These are phyloP conservation scores for Timema cristinae DNA, from an alignment of 2,888 invertebrate genomes.

Conservation along the genomic window DNA sequence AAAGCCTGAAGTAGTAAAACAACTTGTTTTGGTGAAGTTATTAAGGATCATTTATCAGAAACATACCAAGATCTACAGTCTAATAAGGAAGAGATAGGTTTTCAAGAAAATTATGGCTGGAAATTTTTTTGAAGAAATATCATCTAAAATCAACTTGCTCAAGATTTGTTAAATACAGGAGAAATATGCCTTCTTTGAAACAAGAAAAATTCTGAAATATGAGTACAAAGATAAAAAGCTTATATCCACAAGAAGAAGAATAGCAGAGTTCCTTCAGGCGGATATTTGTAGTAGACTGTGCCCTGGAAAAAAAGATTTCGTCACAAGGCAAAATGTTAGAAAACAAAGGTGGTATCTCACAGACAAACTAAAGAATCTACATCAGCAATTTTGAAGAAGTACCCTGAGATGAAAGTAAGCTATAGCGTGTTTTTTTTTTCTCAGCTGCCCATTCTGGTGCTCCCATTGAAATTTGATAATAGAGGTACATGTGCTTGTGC, in stretches of 20 bases:
- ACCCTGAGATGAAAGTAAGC: not conserved
- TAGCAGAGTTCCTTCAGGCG: constrained; percentile 4
- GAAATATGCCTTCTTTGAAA: constrained; percentile 8
- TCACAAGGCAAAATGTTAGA: constrained; percentile 6
- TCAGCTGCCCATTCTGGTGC: constrained; percentile 7
- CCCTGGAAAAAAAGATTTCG: constrained; percentile 9
- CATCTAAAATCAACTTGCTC: constrained; percentile 2
- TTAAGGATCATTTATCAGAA: constrained; percentile 7
- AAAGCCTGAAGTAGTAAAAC: constrained; percentile 2
- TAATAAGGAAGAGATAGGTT: constrained; percentile 8
- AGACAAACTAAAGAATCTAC: constrained; percentile 10
- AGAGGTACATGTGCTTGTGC: constrained; percentile 10
- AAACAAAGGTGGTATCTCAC: not conserved
- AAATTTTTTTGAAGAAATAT: not conserved
- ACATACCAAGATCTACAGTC: constrained; percentile 6
- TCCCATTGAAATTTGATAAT: constrained; percentile 1
- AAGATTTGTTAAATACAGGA: constrained; percentile 3
- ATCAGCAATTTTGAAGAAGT: constrained; percentile 14
- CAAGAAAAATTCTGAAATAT: constrained; percentile 11
- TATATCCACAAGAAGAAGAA: not conserved
- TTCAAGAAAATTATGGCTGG: constrained; percentile 16
- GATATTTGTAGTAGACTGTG: constrained; percentile 11
- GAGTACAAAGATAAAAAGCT: constrained; percentile 12
- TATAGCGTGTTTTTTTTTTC: not conserved
- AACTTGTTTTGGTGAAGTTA: constrained; percentile 13